Evolutionary conservation across 1,140 invertebrate species (phyloP), one percentile per base, ranked within the genome.

Genomic region (Ostrea denselamellosa): DNA sequence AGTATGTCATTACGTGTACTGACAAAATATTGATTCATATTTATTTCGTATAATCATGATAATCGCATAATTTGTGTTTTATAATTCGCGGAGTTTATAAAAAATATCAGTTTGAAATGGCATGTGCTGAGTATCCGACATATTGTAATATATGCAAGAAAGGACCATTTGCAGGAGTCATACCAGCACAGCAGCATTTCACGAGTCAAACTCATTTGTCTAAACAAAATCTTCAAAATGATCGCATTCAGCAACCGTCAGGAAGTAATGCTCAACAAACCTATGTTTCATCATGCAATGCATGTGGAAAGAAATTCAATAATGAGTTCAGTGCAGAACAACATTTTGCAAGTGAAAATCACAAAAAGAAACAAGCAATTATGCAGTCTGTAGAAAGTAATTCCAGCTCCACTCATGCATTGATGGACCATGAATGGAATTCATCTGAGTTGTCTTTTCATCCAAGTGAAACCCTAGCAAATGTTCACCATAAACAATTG

Each of bases 71-170:
- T 62, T n/a, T 7, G 17, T 62, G 56, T 62, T 44, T n/a, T 44
- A 44, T 44, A 5, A 44, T 1, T 44, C 34, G 14, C 56, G 22
- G 51, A 19, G 8, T 83, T 83, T 9, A 14, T 53, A 0, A 22
- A 83, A 4, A 34, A 12, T 53, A n/a, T 7, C 8, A 10, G 22
- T 25, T 68, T 12, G 54, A 34, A 58, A 54, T 86, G 22, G 19
- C 68, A 44, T 12, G 51, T 25, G 12, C 22, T 28, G 84, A 83
- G 34, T 22, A 86, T 34, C 88, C 86, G 62, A 56, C 14, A 14
- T 85, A 86, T 17, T 92, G 91, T 87, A 62, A 85, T 12, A 68
- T 89, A 0, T 92, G 91, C 71, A 85, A 90, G 25, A 90, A 91
- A 62, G 88, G 86, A 51, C 87, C 83, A 10, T 91, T 92, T 83